phyloP scores from a whole-genome alignment of 2,113 vertebrate species.

The Heterochromis multidens region DNA sequence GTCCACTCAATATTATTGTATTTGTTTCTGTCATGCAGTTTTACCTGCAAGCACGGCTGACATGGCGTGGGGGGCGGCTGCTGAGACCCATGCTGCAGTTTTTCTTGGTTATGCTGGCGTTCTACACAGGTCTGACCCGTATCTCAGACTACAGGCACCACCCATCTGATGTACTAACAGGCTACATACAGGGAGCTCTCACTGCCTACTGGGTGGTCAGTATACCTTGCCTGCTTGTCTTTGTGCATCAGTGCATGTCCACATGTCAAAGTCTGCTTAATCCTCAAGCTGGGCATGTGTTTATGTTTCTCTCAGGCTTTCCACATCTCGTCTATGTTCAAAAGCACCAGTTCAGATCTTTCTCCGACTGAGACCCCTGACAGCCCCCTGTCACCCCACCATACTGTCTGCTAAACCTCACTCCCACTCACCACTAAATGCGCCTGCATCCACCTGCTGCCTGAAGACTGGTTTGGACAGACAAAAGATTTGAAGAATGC shows the following conservation, averaged over 20 bases:
- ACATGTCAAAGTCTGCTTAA: not conserved
- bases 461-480: not conserved
- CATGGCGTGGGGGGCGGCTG: constrained; percentile 74
- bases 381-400: constrained; percentile 55
- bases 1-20: not conserved
- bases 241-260: not conserved
- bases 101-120: constrained; percentile 74
- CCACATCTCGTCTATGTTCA: constrained; percentile 75
- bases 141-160: constrained; percentile 80
- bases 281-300: not conserved
- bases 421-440: not conserved
- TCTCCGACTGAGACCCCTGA: constrained; percentile 35
- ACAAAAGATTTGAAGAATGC: constrained; percentile 43
- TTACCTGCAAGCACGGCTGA: constrained; percentile 77
- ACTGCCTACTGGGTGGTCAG: constrained; percentile 83
- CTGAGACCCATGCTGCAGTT: constrained; percentile 76
- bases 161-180: constrained; percentile 70
- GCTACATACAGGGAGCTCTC: constrained; percentile 77
- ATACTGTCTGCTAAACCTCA: constrained; percentile 68
- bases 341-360: constrained; percentile 16
- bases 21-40: constrained; percentile 62
- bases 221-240: constrained; percentile 12
- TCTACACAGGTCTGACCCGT: constrained; percentile 77
- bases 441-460: constrained; percentile 7
- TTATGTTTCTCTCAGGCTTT: constrained; percentile 64